phyloP scores from a whole-genome alignment of 35 echinoderm and acorn worm species.

The Lytechinus variegatus region DNA sequence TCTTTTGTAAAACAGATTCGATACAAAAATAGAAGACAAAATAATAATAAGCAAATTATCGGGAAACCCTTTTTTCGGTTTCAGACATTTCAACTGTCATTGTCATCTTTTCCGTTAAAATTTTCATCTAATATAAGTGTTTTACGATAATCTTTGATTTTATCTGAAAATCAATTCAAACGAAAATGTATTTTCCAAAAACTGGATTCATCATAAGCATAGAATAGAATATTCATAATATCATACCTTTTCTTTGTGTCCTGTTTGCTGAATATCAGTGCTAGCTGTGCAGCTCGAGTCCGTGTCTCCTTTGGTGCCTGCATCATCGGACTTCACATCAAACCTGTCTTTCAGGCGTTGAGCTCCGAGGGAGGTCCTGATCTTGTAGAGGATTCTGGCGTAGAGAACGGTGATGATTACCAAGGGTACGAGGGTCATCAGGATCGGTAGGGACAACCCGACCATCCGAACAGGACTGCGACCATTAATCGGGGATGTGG shows the following conservation, averaged over 20 bases:
- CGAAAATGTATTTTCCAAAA: too few species aligned
- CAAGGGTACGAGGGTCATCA: background rate
- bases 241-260: background rate
- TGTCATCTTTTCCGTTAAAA: too few species aligned
- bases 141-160: too few species aligned
- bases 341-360: background rate
- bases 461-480: background rate
- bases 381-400: background rate
- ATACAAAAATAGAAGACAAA: too few species aligned
- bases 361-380: background rate
- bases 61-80: too few species aligned
- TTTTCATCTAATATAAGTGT: too few species aligned
- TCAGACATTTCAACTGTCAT: too few species aligned
- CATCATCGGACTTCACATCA: background rate
- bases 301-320: background rate
- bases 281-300: too few species aligned
- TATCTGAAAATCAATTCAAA: too few species aligned
- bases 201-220: too few species aligned
- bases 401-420: background rate
- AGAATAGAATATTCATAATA: background rate
- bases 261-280: background rate
- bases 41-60: too few species aligned
- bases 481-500: background rate
- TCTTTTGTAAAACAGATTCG: too few species aligned
- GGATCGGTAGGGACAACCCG: background rate